These are phyloP conservation scores for Drosophila sturtevanti DNA, from an alignment of 1,140 invertebrate genomes.

Conservation along the genomic window DNA sequence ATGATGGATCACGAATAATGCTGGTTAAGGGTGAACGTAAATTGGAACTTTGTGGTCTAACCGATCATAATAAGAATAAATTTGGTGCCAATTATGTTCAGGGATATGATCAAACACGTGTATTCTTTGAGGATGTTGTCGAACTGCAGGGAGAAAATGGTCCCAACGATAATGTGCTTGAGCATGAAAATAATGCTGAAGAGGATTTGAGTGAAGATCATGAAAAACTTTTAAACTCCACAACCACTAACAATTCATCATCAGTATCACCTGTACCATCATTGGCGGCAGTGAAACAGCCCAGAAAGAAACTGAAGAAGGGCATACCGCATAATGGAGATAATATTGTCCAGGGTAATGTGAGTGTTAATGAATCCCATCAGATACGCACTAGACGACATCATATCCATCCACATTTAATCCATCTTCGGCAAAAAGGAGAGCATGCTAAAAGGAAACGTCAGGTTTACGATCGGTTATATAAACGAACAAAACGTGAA, in stretches of 20 bases:
- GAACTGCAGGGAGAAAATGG: constrained; percentile 68
- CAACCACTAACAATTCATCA: neutral
- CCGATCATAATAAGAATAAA: constrained; percentile 88
- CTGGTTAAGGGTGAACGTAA: constrained; percentile 90
- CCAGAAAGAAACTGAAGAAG: constrained; percentile 71
- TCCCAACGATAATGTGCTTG: constrained; percentile 43
- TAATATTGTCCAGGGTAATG: neutral
- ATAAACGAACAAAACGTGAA: constrained; percentile 84
- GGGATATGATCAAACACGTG: constrained; percentile 87
- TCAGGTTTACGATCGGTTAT: constrained; percentile 67
- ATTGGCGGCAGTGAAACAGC: constrained; percentile 14
- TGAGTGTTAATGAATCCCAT: neutral
- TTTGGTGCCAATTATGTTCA: constrained; percentile 84
- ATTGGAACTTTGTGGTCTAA: constrained; percentile 89
- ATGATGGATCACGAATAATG: constrained; percentile 89
- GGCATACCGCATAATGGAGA: constrained; percentile 31
- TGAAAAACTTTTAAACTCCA: neutral
- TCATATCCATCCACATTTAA: neutral
- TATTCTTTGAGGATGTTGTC: constrained; percentile 87
- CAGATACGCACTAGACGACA: neutral
- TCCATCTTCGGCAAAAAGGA: neutral
- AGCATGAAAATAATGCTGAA: constrained; percentile 79
- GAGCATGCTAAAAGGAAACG: constrained; percentile 7
- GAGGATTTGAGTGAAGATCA: constrained; percentile 73
- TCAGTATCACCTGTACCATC: neutral